phyloP scores from a whole-genome alignment of 2,113 vertebrate species.

The Zeus faber region DNA sequence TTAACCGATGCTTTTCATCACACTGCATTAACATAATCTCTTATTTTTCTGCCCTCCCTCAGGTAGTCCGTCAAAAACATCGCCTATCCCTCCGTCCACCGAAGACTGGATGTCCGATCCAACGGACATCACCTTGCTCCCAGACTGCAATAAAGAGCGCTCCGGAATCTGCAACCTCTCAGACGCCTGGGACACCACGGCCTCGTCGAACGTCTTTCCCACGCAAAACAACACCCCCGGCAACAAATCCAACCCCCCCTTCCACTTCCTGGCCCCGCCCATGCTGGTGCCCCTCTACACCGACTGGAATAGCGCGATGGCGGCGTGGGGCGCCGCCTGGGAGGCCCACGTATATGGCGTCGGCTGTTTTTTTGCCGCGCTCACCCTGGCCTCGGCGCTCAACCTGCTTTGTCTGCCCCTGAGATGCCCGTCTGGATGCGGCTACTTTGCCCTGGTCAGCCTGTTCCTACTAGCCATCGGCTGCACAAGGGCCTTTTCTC shows the following conservation, averaged over 20 bases:
- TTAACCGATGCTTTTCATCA: no score
- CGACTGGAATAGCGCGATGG: slow-evolving; percentile 85
- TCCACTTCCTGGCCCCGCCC: slow-evolving; percentile 56
- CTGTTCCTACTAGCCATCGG: slow-evolving; percentile 77
- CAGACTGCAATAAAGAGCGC: slow-evolving; percentile 70
- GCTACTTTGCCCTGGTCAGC: slow-evolving; percentile 82
- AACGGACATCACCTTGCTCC: slow-evolving; percentile 50
- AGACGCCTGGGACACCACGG: slow-evolving; percentile 49
- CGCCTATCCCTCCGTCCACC: slow-evolving; percentile 17
- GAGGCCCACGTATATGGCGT: slow-evolving; percentile 85
- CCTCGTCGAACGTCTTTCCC: slow-evolving; percentile 31
- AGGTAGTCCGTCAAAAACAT: slow-evolving; percentile 17
- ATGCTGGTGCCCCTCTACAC: slow-evolving; percentile 82
- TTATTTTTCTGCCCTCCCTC: slow-evolving; percentile 13
- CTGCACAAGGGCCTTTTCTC: slow-evolving; percentile 76
- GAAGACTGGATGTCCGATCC: slow-evolving; percentile 54
- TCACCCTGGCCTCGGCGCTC: slow-evolving; percentile 78
- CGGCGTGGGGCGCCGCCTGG: slow-evolving; percentile 87
- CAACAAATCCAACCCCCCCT: slow-evolving; percentile 59
- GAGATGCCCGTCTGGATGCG: slow-evolving; percentile 80
- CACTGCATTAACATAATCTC: no score
- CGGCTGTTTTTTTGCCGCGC: slow-evolving; percentile 77
- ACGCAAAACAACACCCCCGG: slow-evolving; percentile 47
- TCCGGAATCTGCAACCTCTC: slow-evolving; percentile 64
- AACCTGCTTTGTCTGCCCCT: slow-evolving; percentile 81